Base-by-base conservation (phyloP, 2,113 vertebrate species). In the Menura novaehollandiae region DNA sequence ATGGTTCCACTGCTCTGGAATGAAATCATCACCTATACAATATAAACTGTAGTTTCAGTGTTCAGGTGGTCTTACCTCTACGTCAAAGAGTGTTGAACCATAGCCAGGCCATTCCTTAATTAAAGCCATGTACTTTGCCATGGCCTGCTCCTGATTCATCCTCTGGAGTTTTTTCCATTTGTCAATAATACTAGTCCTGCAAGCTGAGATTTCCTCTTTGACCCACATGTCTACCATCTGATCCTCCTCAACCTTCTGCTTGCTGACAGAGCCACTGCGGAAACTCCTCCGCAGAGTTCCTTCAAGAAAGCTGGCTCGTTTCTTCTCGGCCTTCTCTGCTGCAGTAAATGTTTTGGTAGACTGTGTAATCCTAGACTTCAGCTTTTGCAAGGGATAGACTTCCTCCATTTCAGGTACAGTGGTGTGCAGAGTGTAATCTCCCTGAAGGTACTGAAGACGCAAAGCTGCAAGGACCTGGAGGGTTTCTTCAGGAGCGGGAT, bases 61-160 rank as follows among this genome's bases (percentile, higher is more conserved):
- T 41, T 73, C 43, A 37, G 41, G 28, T 32, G 37, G 51, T 82
- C n/a, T 21, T 47, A 99, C 99, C 99, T 99, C 99, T 21, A 99
- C 99, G 0, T 99, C 98, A 73, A 99, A 99, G 79, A 99, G 98
- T 0, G 99, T 99, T 63, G 99, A 99, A 11, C 99, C 99, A 20
- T 99, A 99, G 13, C 99, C 99, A 26, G 99, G 98, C 99, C 99
- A 99, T 96, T 99, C 99, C 97, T 98, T 99, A 92, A 99, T 98
- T 97, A 99, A 87, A 18, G 97, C 93, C 99, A 99, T 99, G 95
- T 99, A 99, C 75, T 99, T 99, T 78, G 98, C 97, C 99, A 99
- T 99, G 90, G 99, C 99, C 93, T 99, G 99, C 23, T 99, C 98
- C 97, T 99, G 99, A 84, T 84, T 98, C 98, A 99, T 98, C 32